Percentiles rank a stretch among this genome's conserved stretches.
Conservation (phyloP, 2,113 vertebrate genomes). For the Chaetura pelagica region DNA sequence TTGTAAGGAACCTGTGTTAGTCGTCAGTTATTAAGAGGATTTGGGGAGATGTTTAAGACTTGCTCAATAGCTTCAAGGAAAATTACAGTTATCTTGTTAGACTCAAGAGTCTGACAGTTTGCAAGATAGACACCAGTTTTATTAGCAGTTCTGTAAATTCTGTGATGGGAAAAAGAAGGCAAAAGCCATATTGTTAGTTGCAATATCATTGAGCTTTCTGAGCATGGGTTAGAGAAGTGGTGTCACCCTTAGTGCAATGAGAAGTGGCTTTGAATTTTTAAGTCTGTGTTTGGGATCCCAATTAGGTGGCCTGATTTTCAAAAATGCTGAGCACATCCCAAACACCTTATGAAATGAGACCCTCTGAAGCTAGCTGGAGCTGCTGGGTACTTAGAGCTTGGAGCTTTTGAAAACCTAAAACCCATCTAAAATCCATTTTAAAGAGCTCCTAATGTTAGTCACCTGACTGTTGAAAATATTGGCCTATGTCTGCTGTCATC, state of each 20-base stretch:
- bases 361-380: slow-evolving; percentile 13
- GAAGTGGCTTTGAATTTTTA: neutral
- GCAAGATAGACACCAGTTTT: neutral
- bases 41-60: neutral
- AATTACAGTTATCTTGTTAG: neutral
- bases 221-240: neutral
- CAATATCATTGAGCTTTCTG: neutral
- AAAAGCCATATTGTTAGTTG: neutral
- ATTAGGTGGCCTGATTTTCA: neutral
- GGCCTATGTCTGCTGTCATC: neutral
- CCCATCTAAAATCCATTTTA: neutral
- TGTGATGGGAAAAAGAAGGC: neutral
- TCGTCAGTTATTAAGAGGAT: neutral
- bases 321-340: neutral
- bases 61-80: neutral
- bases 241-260: neutral
- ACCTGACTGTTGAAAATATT: slow-evolving; percentile 9
- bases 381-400: neutral
- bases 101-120: neutral
- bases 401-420: neutral
- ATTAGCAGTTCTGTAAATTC: neutral
- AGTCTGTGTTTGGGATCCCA: neutral
- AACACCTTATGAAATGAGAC: neutral
- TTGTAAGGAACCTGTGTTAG: neutral
- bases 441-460: neutral